Conservation (phyloP, 2,888 invertebrate genomes). For the Pharmacophagus antenor region DNA sequence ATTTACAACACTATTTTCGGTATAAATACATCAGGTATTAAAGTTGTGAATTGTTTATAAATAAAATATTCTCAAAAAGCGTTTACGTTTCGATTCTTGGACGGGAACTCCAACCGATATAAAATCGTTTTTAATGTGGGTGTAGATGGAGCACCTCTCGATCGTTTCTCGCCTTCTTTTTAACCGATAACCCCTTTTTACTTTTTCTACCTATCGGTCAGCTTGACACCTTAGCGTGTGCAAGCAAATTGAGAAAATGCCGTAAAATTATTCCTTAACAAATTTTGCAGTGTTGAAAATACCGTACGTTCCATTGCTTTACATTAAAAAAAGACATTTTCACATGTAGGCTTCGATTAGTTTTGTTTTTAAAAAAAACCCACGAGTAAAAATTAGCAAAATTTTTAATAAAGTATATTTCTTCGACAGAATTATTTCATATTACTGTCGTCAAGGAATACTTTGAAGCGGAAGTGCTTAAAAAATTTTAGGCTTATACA, state of each 20-base stretch:
- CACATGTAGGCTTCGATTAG: too few relatives aligned
- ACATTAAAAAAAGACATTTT: too few relatives aligned
- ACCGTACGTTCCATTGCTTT: too few relatives aligned
- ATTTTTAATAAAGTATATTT: too few relatives aligned
- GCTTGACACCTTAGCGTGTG: conserved; percentile 13
- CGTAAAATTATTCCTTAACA: too few relatives aligned
- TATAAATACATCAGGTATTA: too few relatives aligned
- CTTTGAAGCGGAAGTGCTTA: not conserved
- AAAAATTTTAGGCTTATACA: not conserved
- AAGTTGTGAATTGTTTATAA: not conserved
- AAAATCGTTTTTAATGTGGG: not conserved
- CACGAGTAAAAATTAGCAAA: too few relatives aligned
- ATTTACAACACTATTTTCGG: not conserved
- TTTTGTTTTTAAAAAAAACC: too few relatives aligned
- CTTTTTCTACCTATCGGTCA: conserved; percentile 15
- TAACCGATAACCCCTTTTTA: conserved; percentile 14
- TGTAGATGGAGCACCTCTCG: conserved; percentile 13
- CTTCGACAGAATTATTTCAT: too few relatives aligned
- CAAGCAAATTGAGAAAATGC: conserved; percentile 4
- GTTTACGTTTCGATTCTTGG: not conserved
- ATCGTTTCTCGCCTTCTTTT: conserved; percentile 10
- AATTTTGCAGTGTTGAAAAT: too few relatives aligned
- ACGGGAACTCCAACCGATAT: not conserved
- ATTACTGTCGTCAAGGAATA: too few relatives aligned
- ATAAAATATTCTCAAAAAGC: not conserved